Evolutionary conservation across 2,888 invertebrate species (phyloP), one percentile per base, ranked within the genome.

Genomic region (Tetragnatha montana): DNA sequence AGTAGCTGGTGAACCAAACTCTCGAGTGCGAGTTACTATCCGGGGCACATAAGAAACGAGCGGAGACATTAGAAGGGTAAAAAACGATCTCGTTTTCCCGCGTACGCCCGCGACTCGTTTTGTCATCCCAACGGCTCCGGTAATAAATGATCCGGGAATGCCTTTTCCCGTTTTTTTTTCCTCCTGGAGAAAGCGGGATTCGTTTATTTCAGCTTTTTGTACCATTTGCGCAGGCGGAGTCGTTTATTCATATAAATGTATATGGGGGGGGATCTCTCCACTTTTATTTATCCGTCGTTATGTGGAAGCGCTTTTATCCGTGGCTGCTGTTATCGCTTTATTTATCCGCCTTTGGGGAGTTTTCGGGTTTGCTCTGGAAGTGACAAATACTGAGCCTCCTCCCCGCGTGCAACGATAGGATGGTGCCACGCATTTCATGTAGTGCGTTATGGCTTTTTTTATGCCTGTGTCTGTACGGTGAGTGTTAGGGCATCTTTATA

Each of bases 11-110:
- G 35, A 35, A 35, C 35, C 35, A 35, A 60, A 12, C 60, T 60
- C n/a, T 71, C 71, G 71, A 21, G 69, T 47, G 49, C 73, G 79
- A 69, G 79, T n/a, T 14, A 51, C 19, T 80, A 35, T 73, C 10
- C n/a, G 60, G 21, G 73, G 22, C 60, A 35, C 35, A 35, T 60
- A 60, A 60, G 19, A 74, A 22, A 60, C 60, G 12, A 4, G 73
- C 21, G 19, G 50, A 75, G 78, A 79, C 88, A 89, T 80, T 88
- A 83, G 83, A 73, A 78, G 75, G 78, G 89, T 89, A 89, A 89
- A 89, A 89, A 85, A 85, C 85, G 85, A 89, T 68, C 85, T 81
- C 89, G 78, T 89, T 89, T 89, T 76, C 85, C 81, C 89, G 70
- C 85, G 81, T 86, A 85, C 81, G 75, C 74, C 70, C 60, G 70